Evolutionary conservation across 2,113 vertebrate species (phyloP).

Genomic region (Brachyhypopomus gauderio): DNA sequence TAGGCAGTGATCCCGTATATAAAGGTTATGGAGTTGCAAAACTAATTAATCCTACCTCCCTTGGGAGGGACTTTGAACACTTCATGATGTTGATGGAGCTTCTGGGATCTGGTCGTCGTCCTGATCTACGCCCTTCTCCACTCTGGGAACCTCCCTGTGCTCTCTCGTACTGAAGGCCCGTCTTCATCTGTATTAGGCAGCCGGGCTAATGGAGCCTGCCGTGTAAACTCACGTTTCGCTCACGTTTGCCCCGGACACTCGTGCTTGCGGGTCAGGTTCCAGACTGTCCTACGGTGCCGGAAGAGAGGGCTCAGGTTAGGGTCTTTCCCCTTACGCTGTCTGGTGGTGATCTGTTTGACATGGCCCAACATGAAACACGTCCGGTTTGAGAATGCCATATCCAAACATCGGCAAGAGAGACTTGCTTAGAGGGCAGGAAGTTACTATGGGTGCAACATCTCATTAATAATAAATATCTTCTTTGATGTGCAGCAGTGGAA

Average conservation of each 20-base stretch:
- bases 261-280: conserved; percentile 37
- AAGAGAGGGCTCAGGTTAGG: conserved; percentile 44
- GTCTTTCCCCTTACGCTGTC: conserved; percentile 34
- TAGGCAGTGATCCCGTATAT: background rate
- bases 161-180: background rate
- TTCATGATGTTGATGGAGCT: background rate
- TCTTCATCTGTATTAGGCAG: background rate
- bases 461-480: conserved; percentile 50
- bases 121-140: background rate
- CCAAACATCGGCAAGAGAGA: conserved; percentile 52
- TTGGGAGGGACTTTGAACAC: conserved; percentile 4
- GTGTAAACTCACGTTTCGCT: background rate
- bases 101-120: too few relatives aligned
- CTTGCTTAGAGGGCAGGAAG: conserved; percentile 52
- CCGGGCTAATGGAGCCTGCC: too few relatives aligned
- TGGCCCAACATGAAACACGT: conserved; percentile 48
- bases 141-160: background rate
- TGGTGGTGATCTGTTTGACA: conserved; percentile 48
- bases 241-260: background rate
- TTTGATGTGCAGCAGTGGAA: conserved; percentile 57
- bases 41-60: background rate
- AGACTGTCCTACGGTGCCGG: conserved; percentile 46
- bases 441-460: conserved; percentile 41
- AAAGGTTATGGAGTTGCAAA: background rate
- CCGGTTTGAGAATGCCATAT: conserved; percentile 34